Percentiles rank a stretch among this genome's conserved stretches.
These are phyloP conservation scores for Cydia strobilella DNA, from an alignment of 1,140 invertebrate genomes.

Conservation along the genomic window DNA sequence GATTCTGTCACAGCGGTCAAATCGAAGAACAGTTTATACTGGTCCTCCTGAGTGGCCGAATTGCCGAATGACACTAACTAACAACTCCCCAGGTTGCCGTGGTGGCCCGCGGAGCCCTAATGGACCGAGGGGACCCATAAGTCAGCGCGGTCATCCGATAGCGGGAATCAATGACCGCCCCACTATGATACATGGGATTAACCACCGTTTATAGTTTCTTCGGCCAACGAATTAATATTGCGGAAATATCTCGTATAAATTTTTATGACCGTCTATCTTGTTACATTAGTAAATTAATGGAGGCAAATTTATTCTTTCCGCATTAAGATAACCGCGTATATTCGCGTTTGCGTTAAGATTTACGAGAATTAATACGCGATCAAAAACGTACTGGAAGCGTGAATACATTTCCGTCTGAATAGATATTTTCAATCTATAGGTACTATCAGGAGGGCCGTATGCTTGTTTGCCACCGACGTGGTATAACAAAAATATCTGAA, in stretches of 20 bases:
- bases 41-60: neutral
- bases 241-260: slow-evolving; percentile 66
- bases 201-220: slow-evolving; percentile 74
- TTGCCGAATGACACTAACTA: neutral
- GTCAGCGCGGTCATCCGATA: slow-evolving; percentile 69
- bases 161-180: slow-evolving; percentile 75
- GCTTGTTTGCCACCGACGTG: too few relatives aligned
- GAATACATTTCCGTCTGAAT: too few relatives aligned
- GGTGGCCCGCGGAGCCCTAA: slow-evolving; percentile 56
- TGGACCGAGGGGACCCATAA: slow-evolving; percentile 72
- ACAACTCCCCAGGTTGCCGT: slow-evolving; percentile 34
- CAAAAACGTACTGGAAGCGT: too few relatives aligned
- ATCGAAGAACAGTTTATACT: neutral
- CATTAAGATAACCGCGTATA: slow-evolving; percentile 1
- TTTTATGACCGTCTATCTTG: slow-evolving; percentile 36
- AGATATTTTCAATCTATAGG: too few relatives aligned
- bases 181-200: slow-evolving; percentile 74
- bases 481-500: too few relatives aligned
- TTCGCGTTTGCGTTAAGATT: neutral
- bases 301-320: slow-evolving; percentile 27
- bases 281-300: slow-evolving; percentile 33
- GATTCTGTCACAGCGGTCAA: neutral
- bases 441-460: too few relatives aligned
- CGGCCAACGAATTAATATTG: slow-evolving; percentile 69
- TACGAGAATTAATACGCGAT: too few relatives aligned